Conservation (phyloP, 2,797 vertebrate genomes). For the Malurus leucopterus region DNA sequence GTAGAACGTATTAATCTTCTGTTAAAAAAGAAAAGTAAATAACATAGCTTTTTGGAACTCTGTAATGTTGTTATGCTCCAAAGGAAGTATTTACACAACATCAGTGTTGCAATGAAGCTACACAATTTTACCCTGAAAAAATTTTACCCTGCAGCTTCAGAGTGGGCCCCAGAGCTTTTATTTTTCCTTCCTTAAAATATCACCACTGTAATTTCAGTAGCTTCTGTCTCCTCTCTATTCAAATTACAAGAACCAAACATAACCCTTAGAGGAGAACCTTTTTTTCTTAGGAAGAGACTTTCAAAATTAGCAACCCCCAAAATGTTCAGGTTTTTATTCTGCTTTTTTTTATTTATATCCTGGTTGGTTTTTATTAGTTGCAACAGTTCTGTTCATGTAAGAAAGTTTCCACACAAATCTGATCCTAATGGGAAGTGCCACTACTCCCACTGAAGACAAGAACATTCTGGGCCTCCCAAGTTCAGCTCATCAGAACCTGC, state of each 20-base stretch:
- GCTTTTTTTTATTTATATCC: background rate
- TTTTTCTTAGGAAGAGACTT: background rate
- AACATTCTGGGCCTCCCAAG: background rate
- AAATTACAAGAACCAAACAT: slow-evolving; percentile 4
- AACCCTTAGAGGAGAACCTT: background rate
- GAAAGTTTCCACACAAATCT: background rate
- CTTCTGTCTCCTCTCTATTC: slow-evolving; percentile 41
- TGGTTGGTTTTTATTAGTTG: background rate
- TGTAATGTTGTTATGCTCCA: background rate
- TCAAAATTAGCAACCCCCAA: background rate
- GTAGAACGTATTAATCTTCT: background rate
- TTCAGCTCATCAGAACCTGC: background rate
- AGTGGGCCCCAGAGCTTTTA: background rate
- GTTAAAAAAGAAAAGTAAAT: background rate
- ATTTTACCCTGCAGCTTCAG: background rate
- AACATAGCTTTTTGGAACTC: background rate
- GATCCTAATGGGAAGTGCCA: background rate
- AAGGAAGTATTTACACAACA: slow-evolving; percentile 18
- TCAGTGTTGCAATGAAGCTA: background rate
- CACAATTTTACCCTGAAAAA: slow-evolving; percentile 10
- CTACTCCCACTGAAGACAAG: background rate
- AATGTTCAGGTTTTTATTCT: background rate
- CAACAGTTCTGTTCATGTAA: background rate
- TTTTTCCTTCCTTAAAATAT: slow-evolving; percentile 55
- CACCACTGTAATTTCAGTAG: slow-evolving; percentile 20